phyloP scores from a whole-genome alignment of 2,113 vertebrate genomes.

The Epinephelus lanceolatus region DNA sequence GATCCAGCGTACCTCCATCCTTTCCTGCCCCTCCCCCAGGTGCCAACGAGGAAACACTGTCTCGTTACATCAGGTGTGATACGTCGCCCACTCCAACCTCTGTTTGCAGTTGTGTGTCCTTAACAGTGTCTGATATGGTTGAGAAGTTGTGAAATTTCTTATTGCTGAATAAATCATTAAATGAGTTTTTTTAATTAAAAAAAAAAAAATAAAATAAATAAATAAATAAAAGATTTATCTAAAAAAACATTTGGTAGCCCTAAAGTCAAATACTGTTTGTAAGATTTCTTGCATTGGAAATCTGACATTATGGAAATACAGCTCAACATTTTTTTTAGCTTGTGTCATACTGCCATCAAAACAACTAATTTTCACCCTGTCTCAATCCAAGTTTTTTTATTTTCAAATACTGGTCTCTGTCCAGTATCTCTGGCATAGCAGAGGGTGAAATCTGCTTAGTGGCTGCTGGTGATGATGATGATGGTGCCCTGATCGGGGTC shows the following conservation, averaged over 20 bases:
- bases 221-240: background rate
- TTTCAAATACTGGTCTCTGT: background rate
- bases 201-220: too few relatives aligned
- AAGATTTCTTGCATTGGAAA: background rate
- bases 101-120: slow-evolving; percentile 6
- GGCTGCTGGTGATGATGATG: slow-evolving; percentile 19
- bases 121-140: slow-evolving; percentile 10
- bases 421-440: background rate
- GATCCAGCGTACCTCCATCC: slow-evolving; percentile 55
- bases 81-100: slow-evolving; percentile 11
- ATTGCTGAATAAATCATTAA: background rate
- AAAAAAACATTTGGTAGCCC: background rate
- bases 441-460: slow-evolving; percentile 13
- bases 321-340: background rate
- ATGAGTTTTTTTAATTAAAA: background rate
- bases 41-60: slow-evolving; percentile 68
- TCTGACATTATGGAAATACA: background rate
- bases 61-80: slow-evolving; percentile 78
- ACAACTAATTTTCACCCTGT: background rate
- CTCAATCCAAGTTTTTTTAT: background rate
- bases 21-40: slow-evolving; percentile 60
- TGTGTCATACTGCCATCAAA: background rate
- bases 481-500: slow-evolving; percentile 13
- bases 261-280: background rate
- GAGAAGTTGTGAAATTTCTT: background rate